Evolutionary conservation across 2,888 invertebrate species (phyloP), one percentile per base, ranked within the genome.

Genomic region (Chromoteleia sp.): DNA sequence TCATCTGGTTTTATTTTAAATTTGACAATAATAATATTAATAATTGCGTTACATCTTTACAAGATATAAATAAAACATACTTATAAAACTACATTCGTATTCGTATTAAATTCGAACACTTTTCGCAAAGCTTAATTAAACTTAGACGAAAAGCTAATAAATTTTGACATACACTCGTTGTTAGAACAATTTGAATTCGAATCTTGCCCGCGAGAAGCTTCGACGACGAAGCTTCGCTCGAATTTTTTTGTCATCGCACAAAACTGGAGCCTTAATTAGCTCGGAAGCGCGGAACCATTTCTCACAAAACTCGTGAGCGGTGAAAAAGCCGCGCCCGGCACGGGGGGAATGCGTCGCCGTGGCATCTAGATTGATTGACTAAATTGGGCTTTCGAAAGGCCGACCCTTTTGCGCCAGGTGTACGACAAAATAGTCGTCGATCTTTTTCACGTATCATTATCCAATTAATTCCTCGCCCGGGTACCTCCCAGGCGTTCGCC

Each of bases 291-390:
- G 19, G 12, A 3, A 48, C 21, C 48, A 45, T 61, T 61, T 61
- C 12, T 17, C 21, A n/a, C 1, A 43, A 12, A 30, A 29, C n/a
- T 45, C 8, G 2, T 2, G 6, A 19, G n/a, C 30, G 30, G n/a
- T 15, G 54, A 48, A 70, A 77, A 77, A 61, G 70, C 25, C 25
- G 25, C 25, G 25, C 25, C 25, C 12, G 63, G 50, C 41, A 25
- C 36, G 48, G 8, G 4, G 17, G 29, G 76, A 76, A 78, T 78
- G 54, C 43, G 12, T 19, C 41, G 17, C n/a, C 48, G 71, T 77
- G 68, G 76, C 70, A 77, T 77, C 65, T 48, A 78, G 71, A 71
- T 78, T 71, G 71, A 78, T 78, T 78, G 50, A 71, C 48, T 78
- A 71, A 78, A 71, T 52, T 43, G 5, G 33, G 52, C 63, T 58